Base-by-base conservation (phyloP, 2,888 invertebrate genomes). In the Hirtodrosophila confusa region DNA sequence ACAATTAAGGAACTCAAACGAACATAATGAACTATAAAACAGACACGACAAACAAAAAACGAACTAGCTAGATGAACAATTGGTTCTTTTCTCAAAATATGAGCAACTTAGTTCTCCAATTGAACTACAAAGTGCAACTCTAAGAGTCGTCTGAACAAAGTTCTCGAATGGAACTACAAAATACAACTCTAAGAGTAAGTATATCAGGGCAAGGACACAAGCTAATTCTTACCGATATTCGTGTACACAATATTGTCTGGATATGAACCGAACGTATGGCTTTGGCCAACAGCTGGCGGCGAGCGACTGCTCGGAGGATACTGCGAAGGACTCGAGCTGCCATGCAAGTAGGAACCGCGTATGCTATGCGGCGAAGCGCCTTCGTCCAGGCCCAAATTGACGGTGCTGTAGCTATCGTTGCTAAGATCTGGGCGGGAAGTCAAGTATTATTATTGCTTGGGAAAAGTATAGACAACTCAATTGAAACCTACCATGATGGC, bases 321-420 rank as follows among this genome's bases (percentile, higher is more conserved):
- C 31, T 96, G 96, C 70, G 96, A 96, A 49, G 97, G 96, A 76
- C 94, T 93, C 61, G 94, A 93, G 75, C 91, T 92, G 69, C 94
- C 94, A 75, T 94, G 93, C 62, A 95, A 93, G 89, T 94, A 95
- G 61, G 94, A 93, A 43, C 93, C 94, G 90, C 89, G 91, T 86
- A 92, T 94, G 90, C 93, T 95, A 91, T 95, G 93, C 68, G 93
- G 95, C 89, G 95, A 95, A 9, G 96, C 95, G 45, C 96, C 96
- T 87, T 96, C 97, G 79, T 97, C 97, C 89, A 96, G 94, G 5
- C 96, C 96, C 93, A 96, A 94, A 89, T 96, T 96, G 71, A 96
- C 96, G 9, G 96, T 97, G 78, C 96, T 96, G 91, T 96, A 97
- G 92, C 97, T 97, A 91, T 97, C 97, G 92, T 97, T 97, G 91